phyloP scores from a whole-genome alignment of 2,113 vertebrate genomes.

The Casuarius casuarius region DNA sequence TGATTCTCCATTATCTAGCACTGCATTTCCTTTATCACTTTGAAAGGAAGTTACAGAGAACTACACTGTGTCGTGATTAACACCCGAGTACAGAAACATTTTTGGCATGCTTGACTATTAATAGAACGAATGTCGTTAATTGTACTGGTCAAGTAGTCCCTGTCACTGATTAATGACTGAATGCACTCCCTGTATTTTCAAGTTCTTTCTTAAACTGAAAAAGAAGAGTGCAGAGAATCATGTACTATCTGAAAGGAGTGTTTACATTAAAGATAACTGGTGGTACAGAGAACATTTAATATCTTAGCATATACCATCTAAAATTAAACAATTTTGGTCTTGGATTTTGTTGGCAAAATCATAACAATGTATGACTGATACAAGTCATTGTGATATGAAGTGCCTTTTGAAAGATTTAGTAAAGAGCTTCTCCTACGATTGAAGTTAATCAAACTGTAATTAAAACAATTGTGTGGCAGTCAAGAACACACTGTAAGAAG shows the following conservation, averaged over 20 bases:
- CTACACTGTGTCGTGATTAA: slow-evolving; percentile 47
- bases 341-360: slow-evolving; percentile 39
- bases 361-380: slow-evolving; percentile 4
- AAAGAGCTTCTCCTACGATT: neutral
- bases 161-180: slow-evolving; percentile 52
- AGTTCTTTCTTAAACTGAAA: neutral
- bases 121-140: slow-evolving; percentile 68
- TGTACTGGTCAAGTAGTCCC: slow-evolving; percentile 33
- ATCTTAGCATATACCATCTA: slow-evolving; percentile 17
- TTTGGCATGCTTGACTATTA: slow-evolving; percentile 57
- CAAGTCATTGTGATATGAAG: slow-evolving; percentile 8
- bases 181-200: slow-evolving; percentile 15
- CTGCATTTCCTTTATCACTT: slow-evolving; percentile 30
- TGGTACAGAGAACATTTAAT: slow-evolving; percentile 38
- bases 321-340: slow-evolving; percentile 48
- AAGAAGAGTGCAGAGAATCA: neutral
- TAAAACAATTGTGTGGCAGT: neutral
- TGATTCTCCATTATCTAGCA: slow-evolving; percentile 48
- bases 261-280: slow-evolving; percentile 24
- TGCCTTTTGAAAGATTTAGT: slow-evolving; percentile 34
- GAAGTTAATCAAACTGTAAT: slow-evolving; percentile 30
- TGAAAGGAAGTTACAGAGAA: neutral
- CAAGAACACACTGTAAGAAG: neutral
- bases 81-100: slow-evolving; percentile 54
- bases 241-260: neutral